Evolutionary conservation across 2,113 vertebrate genomes (phyloP).

Genomic region (Poecile atricapillus): DNA sequence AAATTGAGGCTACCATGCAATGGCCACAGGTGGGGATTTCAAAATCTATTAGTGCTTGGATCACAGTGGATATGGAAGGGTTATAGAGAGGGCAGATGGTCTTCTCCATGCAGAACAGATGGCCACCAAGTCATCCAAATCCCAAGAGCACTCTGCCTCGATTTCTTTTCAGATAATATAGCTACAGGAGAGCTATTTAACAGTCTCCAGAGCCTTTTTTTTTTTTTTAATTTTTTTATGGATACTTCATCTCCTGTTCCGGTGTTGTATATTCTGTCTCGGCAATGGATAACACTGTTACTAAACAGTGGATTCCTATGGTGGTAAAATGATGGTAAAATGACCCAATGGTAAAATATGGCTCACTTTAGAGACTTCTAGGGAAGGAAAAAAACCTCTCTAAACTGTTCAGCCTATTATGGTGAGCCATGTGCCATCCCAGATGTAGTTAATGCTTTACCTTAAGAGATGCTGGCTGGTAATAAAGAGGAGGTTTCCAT

Average conservation of each 20-base stretch:
- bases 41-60: neutral
- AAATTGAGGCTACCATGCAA: neutral
- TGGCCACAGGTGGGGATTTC: slow-evolving; percentile 4
- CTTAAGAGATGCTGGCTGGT: neutral
- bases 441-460: neutral
- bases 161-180: neutral
- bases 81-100: neutral
- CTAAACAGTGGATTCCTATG: neutral
- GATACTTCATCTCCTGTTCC: neutral
- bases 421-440: neutral
- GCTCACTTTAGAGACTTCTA: neutral
- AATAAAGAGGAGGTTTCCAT: neutral
- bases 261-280: neutral
- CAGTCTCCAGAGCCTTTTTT: neutral
- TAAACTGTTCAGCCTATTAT: neutral
- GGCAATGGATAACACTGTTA: neutral
- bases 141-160: neutral
- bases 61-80: neutral
- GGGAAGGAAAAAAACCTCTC: neutral
- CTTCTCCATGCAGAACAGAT: slow-evolving; percentile 26
- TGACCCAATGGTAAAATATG: neutral
- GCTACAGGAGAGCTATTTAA: neutral
- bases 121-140: slow-evolving; percentile 19
- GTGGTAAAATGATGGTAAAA: neutral
- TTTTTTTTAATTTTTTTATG: neutral